Conservation (phyloP, 2,888 invertebrate genomes). For the Drosophila testacea region DNA sequence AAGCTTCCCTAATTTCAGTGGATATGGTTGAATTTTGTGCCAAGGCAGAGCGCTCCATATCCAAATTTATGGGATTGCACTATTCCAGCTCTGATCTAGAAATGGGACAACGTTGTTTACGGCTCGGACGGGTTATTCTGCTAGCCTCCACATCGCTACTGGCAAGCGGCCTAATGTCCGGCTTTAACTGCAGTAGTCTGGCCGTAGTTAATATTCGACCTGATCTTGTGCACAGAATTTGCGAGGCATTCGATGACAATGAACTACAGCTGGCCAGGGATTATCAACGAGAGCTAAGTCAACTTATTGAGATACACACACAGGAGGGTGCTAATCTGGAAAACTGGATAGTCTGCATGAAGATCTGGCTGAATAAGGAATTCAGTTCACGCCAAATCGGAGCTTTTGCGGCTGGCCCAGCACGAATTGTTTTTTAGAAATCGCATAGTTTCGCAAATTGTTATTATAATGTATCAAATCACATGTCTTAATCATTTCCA, state of each 20-base stretch:
- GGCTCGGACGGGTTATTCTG: conserved; percentile 87
- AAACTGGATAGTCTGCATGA: conserved; percentile 47
- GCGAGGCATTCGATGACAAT: conserved; percentile 85
- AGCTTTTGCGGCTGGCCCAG: conserved; percentile 37
- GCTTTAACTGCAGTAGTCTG: conserved; percentile 90
- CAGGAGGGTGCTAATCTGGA: conserved; percentile 26
- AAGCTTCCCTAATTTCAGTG: conserved; percentile 85
- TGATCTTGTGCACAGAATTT: conserved; percentile 86
- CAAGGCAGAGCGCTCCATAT: conserved; percentile 87
- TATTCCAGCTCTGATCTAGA: conserved; percentile 91
- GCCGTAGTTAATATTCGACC: conserved; percentile 90
- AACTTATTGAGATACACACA: conserved; percentile 47
- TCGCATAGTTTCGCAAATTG: background rate
- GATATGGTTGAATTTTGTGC: conserved; percentile 90
- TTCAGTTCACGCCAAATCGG: conserved; percentile 11
- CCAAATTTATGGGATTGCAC: conserved; percentile 93
- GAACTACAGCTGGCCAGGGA: conserved; percentile 37
- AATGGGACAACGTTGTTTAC: conserved; percentile 88
- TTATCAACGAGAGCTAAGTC: conserved; percentile 48
- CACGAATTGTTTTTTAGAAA: conserved; percentile 27
- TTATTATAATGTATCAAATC: background rate
- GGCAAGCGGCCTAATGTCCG: conserved; percentile 88
- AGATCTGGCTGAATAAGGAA: conserved; percentile 55
- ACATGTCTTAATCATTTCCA: no score
- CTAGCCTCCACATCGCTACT: conserved; percentile 89